Percentiles rank a stretch among this genome's conserved stretches.
phyloP scores from a whole-genome alignment of 92 coral and sea anemone species.

The Bergia sp. region DNA sequence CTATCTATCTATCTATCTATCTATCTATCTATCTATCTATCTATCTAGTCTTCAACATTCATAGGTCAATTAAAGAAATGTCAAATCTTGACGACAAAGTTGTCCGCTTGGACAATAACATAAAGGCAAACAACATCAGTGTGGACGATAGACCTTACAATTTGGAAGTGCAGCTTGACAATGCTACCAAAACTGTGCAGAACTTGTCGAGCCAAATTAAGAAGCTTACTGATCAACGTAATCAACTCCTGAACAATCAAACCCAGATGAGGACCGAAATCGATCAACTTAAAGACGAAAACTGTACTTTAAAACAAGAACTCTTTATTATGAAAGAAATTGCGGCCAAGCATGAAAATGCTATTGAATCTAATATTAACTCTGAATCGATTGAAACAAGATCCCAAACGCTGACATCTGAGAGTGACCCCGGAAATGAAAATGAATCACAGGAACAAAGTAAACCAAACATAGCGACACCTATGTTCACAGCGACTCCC shows the following conservation, averaged over 20 bases:
- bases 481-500: background rate
- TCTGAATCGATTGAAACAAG: conserved; percentile 10
- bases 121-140: conserved; percentile 25
- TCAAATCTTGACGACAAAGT: conserved; percentile 19
- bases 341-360: conserved; percentile 43
- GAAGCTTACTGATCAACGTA: conserved; percentile 44
- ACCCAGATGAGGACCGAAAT: conserved; percentile 34
- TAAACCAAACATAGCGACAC: background rate
- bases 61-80: background rate
- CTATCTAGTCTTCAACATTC: background rate
- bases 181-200: conserved; percentile 5
- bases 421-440: background rate
- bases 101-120: conserved; percentile 43
- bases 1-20: too few relatives aligned
- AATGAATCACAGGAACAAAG: conserved; percentile 1
- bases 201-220: conserved; percentile 32
- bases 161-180: background rate
- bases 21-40: too few relatives aligned
- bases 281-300: conserved; percentile 32
- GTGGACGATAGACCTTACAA: conserved; percentile 29
- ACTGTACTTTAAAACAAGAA: conserved; percentile 39
- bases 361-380: background rate
- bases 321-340: conserved; percentile 42
- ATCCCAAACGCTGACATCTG: conserved; percentile 9
- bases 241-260: conserved; percentile 25